Evolutionary conservation across 37 sponge, comb jelly and placozoan species (phyloP), one percentile per base, ranked within the genome.

Genomic region (Ephydatia muelleri): DNA sequence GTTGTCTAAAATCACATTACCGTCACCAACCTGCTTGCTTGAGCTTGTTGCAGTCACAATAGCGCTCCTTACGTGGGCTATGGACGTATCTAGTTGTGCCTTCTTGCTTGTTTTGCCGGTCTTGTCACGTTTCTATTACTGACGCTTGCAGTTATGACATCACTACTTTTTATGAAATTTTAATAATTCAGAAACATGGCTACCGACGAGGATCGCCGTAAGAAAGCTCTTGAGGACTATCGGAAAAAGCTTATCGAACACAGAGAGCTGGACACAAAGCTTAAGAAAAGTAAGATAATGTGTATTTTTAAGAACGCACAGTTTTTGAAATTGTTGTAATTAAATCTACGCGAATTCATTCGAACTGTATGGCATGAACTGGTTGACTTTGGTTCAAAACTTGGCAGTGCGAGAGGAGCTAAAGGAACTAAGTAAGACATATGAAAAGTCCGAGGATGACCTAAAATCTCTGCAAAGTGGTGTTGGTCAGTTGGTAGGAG

Each of bases 401-500:
- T 57, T n/a, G 9, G 16, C 83, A 97, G 96, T 95, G 85, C 74
- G 99, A 40, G 96, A 95, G 37, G 89, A 95, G n/a, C 77, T 93
- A 38, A 92, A 88, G 49, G 96, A 95, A 35, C 32, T 93, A 65
- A 90, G 78, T 16, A 92, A 92, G 43, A 93, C 93, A 5, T 99
- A 85, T 80, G 97, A 99, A 65, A 93, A 97, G 84, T 90, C 90
- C 39, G 99, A 99, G 67, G 95, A 99, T 65, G 96, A 99, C 85
- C 81, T 99, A 72, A 99, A 99, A 84, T 92, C 99, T 27, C 86
- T 99, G 16, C 99, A 99, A 83, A 93, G 96, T 85, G 96, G 96
- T 67, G 99, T 99, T 28, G 99, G 99, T 2, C 99, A 94, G 94
- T 93, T 97, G 66, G 93, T 99, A 38, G 99, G 99, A 28, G 99